Conservation (phyloP, 2,888 invertebrate species). For the Drosophila setosimentum region DNA sequence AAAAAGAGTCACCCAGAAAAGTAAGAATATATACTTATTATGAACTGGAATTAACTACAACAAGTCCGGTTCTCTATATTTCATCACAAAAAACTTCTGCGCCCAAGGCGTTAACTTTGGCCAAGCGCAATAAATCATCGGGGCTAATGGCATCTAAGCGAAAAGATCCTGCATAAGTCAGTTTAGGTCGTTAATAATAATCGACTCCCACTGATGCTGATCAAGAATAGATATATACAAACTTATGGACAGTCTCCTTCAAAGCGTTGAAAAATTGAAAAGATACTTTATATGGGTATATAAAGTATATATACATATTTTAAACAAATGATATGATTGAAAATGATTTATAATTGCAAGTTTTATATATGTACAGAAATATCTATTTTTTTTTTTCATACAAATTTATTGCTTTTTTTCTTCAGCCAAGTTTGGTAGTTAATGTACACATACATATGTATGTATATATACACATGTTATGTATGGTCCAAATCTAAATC, state of each 20-base stretch:
- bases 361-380: constrained; percentile 48
- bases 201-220: background rate
- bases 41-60: background rate
- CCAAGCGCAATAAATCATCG: too few species aligned
- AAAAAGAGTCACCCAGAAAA: constrained; percentile 2
- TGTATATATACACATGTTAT: constrained; percentile 24
- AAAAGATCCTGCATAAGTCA: background rate
- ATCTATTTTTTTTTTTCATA: constrained; percentile 39
- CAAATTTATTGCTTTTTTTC: constrained; percentile 29
- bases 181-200: background rate
- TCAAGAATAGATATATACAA: background rate
- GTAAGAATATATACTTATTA: constrained; percentile 23
- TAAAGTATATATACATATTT: constrained; percentile 12
- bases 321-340: constrained; percentile 23
- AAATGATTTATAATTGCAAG: constrained; percentile 42
- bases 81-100: too few species aligned
- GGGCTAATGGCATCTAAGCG: too few species aligned
- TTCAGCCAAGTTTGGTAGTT: constrained; percentile 52
- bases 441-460: constrained; percentile 31
- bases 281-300: background rate
- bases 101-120: too few species aligned
- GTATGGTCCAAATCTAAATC: constrained; percentile 45
- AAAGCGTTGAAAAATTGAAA: background rate
- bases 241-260: background rate
- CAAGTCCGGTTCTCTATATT: background rate